Evolutionary conservation across 2,113 vertebrate genomes (phyloP).

Genomic region (Corapipo altera): DNA sequence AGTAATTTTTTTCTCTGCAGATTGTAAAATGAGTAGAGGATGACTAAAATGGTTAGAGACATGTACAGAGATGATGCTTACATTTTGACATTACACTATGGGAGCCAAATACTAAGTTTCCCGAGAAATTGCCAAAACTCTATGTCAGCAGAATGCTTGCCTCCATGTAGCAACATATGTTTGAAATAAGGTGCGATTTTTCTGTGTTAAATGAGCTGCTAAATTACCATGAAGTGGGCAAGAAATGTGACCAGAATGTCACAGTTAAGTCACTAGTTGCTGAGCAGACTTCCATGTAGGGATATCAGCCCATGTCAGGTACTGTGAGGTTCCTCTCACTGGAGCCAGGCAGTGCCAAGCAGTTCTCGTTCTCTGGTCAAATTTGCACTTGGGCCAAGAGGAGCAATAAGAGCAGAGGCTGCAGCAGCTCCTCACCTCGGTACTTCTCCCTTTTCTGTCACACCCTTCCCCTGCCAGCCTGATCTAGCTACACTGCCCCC

Average conservation of each 20-base stretch:
- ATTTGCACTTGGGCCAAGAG: neutral
- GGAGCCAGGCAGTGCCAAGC: neutral
- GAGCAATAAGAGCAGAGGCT: neutral
- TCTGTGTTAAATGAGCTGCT: neutral
- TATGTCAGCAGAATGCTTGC: neutral
- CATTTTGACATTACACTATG: neutral
- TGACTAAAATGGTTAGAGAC: neutral
- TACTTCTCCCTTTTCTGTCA: neutral
- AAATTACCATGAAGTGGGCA: neutral
- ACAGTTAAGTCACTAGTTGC: neutral
- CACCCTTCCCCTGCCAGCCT: rapidly evolving
- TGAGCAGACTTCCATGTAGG: neutral
- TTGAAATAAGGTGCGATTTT: neutral
- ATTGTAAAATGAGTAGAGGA: neutral
- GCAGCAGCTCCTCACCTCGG: neutral
- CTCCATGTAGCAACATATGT: neutral
- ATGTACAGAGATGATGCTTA: rapidly evolving
- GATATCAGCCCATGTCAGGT: neutral
- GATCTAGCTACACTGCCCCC: neutral
- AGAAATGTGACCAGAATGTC: neutral
- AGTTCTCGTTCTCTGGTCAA: neutral
- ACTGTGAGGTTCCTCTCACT: neutral
- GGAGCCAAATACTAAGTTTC: neutral
- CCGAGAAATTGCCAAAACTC: neutral
- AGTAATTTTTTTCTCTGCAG: neutral